Conservation (phyloP, 2,888 invertebrate species). For the Pseudococcus jackbeardsleyi region DNA sequence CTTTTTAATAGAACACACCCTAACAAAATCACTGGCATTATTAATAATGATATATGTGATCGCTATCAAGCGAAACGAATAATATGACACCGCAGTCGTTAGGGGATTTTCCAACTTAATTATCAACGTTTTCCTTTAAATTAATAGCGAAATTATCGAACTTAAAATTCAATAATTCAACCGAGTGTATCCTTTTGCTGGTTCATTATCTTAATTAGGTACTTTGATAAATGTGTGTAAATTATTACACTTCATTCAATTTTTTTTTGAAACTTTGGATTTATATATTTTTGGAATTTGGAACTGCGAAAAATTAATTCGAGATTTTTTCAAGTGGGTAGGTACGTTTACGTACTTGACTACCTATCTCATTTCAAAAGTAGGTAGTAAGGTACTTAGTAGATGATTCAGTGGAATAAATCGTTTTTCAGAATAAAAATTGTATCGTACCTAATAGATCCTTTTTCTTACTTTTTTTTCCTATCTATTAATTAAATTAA, state of each 20-base stretch:
- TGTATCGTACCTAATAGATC: no score
- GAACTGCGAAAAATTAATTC: no score
- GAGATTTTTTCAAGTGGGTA: no score
- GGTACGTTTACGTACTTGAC: no score
- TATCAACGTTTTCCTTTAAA: constrained; percentile 17
- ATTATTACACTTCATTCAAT: background rate
- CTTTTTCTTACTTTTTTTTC: no score
- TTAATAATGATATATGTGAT: constrained; percentile 58
- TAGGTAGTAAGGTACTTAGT: no score
- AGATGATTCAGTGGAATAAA: no score
- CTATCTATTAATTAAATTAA: no score
- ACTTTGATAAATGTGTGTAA: background rate
- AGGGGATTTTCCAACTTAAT: constrained; percentile 44
- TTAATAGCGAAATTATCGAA: constrained; percentile 42
- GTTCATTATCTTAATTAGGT: constrained; percentile 12
- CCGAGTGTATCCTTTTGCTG: background rate
- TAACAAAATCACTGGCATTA: constrained; percentile 52
- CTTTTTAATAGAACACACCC: constrained; percentile 49
- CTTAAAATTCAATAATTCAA: constrained; percentile 30
- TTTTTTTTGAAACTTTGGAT: background rate
- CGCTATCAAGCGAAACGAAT: constrained; percentile 58
- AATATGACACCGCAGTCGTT: constrained; percentile 51
- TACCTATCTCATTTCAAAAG: no score
- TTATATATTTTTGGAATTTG: no score
- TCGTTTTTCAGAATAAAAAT: no score